Evolutionary conservation across 1,140 invertebrate species (phyloP), one percentile per base, ranked within the genome.

Genomic region (Euwallacea fornicatus): DNA sequence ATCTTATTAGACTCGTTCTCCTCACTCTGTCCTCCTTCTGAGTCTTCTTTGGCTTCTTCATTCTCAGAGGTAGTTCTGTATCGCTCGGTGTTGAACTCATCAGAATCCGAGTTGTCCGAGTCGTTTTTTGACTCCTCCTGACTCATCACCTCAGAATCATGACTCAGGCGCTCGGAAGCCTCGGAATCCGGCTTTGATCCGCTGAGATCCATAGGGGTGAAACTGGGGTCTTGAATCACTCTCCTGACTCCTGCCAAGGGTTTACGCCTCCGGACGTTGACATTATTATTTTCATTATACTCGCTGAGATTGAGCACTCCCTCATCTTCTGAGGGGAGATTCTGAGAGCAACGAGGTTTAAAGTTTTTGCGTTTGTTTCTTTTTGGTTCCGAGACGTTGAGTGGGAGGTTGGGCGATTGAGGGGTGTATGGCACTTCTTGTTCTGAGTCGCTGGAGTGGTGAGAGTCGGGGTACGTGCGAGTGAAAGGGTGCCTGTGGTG

Each of bases 361-460:
- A 89, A 89, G 78, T 89, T 88, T 77, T 89, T 89, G 61, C 88
- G 81, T 74, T 89, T 89, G 79, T 89, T 89, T 67, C 86, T 82
- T 79, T 86, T 87, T 63, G 85, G 84, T 68, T 72, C 65, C 7
- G 71, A 67, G 3, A 44, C 16, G 63, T 47, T 61, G 13, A 42
- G 53, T 8, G 54, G 15, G 74, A 82, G 82, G 72, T 84, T 84
- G 77, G 85, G 84, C 0, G 83, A 82, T 7, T 76, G 76, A 81
- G 83, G 78, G 80, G 80, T 72, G 82, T 82, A 66, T 76, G 67
- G 67, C n/a, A 69, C 67, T 69, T 69, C 67, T 69, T 69, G 67
- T 69, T 69, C 76, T 81, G 84, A 81, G 67, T 81, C 79, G 73
- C 76, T 79, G 60, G 80, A 77, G 46, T 80, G 65, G 46, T 75